Evolutionary conservation across 2,113 vertebrate species (phyloP).

Genomic region (Malaclemys terrapin): DNA sequence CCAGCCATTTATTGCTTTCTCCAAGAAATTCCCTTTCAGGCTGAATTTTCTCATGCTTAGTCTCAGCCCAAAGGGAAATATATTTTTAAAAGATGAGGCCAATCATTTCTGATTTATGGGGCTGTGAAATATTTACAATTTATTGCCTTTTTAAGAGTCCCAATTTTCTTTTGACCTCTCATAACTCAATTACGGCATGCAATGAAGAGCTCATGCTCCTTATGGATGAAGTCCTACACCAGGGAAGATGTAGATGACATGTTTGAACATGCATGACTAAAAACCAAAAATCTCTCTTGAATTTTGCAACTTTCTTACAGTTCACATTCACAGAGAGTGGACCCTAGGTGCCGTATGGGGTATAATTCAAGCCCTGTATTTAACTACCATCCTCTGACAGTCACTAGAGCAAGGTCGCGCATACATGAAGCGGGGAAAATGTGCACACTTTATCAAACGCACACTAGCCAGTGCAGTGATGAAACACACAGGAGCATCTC

Average conservation of each 20-base stretch:
- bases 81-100: constrained; percentile 35
- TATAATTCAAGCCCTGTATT: fast-evolving
- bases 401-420: neutral
- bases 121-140: constrained; percentile 45
- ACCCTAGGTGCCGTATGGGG: fast-evolving
- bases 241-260: neutral
- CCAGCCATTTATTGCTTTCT: constrained; percentile 44
- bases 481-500: neutral
- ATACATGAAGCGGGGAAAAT: neutral
- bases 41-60: constrained; percentile 61
- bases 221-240: neutral
- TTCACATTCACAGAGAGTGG: neutral
- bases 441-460: neutral
- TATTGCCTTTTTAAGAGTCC: neutral
- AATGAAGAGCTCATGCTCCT: neutral
- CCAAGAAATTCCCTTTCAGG: neutral
- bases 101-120: constrained; percentile 29
- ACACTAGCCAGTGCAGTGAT: neutral
- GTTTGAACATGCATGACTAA: neutral
- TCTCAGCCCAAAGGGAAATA: constrained; percentile 44
- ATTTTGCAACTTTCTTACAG: neutral
- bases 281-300: neutral
- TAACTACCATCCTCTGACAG: neutral
- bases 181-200: neutral
- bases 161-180: neutral